Base-by-base conservation (phyloP, 53 echinoderm and acorn worm species). In the Apostichopus leukothele region DNA sequence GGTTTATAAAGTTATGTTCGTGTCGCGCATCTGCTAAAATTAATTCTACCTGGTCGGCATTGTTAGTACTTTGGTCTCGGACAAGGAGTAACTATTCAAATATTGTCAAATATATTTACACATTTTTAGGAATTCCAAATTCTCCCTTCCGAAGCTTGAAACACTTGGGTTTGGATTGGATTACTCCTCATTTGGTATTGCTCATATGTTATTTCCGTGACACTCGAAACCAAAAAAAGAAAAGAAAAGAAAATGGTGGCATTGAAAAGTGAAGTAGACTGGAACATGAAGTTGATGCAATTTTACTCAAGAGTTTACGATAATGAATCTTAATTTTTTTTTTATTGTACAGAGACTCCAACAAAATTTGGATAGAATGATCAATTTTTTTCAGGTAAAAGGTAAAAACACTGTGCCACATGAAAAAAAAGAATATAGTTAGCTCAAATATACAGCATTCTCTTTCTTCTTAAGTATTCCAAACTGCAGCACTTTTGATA, bases 61-160 rank as follows among this genome's bases (percentile, higher is more conserved):
- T 76, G 20, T 52, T 80, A 80, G 80, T 80, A 80, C 80, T 80
- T 80, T 80, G 80, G 80, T 53, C 80, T 80, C 54, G n/a, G 57
- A 80, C 5, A 80, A 55, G 54, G 22, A 76, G 51, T 9, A 23
- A 55, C 20, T 9, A 7, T 54, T 52, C 80, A 80, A 80, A 80
- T 50, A 21, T 53, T 57, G 21, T 20, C 80, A 16, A 6, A 53
- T 54, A 53, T 80, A 18, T 80, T n/a, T 71, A n/a, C 20, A 71
- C 63, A 63, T 63, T 63, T 71, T n/a, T 19, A 71, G 1, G 20
- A 71, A 71, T n/a, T 71, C 71, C 14, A 71, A 18, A 21, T 57
- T 39, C 71, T 71, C 20, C 71, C 18, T 71, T 18, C 71, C 16
- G 18, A 71, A 71, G 71, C 20, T 71, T 71, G 18, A 19, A 71